Conservation (phyloP, 1,140 invertebrate genomes). For the Sipha flava region DNA sequence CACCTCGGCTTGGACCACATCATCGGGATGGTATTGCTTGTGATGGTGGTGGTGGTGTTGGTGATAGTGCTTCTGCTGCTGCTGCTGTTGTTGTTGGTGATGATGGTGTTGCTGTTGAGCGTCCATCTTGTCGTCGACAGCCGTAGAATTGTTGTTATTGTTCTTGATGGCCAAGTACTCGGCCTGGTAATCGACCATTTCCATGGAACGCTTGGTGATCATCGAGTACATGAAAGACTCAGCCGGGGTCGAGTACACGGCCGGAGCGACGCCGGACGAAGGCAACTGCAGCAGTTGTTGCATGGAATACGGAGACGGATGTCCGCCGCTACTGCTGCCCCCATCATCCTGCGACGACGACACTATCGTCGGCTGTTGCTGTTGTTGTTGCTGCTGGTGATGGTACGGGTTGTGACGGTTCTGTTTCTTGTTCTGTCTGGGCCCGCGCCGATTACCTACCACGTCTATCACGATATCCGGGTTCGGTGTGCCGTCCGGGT, state of each 20-base stretch:
- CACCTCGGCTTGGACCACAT: background rate
- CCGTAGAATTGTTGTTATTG: background rate
- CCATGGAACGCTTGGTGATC: slow-evolving; percentile 2
- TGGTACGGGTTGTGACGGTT: slow-evolving; percentile 11
- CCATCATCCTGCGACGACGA: background rate
- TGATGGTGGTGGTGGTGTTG: background rate
- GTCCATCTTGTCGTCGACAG: slow-evolving; percentile 24
- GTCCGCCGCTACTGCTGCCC: slow-evolving; percentile 3
- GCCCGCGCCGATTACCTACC: slow-evolving; percentile 77
- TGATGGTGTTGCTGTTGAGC: background rate
- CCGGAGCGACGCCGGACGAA: background rate
- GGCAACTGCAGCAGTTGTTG: slow-evolving; percentile 36
- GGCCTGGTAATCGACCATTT: background rate
- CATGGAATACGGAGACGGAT: slow-evolving; percentile 30
- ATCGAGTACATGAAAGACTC: slow-evolving; percentile 19
- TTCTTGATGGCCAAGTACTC: slow-evolving; percentile 14
- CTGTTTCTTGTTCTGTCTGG: slow-evolving; percentile 54
- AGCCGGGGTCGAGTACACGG: background rate
- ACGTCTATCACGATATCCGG: slow-evolving; percentile 80
- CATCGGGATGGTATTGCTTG: background rate
- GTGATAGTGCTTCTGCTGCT: background rate
- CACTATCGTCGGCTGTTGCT: background rate
- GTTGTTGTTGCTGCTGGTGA: background rate
- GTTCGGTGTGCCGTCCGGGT: slow-evolving; percentile 78
- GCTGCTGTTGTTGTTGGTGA: background rate